Evolutionary conservation across 1,140 invertebrate genomes (phyloP).

Genomic region (Zaprionus ornatus): DNA sequence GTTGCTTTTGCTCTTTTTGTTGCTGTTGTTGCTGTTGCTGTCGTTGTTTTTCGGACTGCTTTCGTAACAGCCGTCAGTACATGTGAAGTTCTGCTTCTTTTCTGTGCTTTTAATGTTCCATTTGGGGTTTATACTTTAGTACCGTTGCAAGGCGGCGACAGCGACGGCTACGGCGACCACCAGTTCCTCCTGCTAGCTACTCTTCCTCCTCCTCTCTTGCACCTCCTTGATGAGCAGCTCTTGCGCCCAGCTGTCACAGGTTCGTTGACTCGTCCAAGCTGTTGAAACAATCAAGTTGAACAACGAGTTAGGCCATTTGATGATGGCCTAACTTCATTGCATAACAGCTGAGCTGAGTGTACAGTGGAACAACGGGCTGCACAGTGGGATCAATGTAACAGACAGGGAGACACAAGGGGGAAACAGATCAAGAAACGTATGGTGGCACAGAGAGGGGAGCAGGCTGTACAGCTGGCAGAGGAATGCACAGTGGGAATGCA

Average conservation of each 20-base stretch:
- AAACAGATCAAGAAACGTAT: not conserved
- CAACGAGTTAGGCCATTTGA: conserved; percentile 52
- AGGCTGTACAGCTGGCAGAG: not conserved
- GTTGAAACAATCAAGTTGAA: conserved; percentile 77
- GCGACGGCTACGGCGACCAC: not conserved
- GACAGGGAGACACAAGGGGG: not conserved
- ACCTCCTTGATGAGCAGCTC: conserved; percentile 51
- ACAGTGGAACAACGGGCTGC: conserved; percentile 15
- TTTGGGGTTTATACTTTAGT: conserved; percentile 67
- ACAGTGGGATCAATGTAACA: not conserved
- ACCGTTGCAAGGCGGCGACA: conserved; percentile 58
- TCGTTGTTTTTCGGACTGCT: conserved; percentile 41
- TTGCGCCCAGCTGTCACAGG: conserved; percentile 75
- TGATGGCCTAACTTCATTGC: conserved; percentile 52
- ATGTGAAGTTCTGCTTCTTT: conserved; percentile 20
- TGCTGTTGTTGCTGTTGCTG: not conserved
- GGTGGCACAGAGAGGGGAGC: too few species aligned
- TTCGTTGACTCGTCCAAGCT: conserved; percentile 69
- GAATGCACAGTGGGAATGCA: not conserved
- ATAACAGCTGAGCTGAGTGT: conserved; percentile 50
- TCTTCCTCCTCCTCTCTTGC: conserved; percentile 1
- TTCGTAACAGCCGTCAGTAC: conserved; percentile 49
- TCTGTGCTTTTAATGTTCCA: conserved; percentile 66
- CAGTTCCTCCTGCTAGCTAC: not conserved
- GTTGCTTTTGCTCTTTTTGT: conserved; percentile 17